Evolutionary conservation across 2,797 vertebrate genomes (phyloP).

Genomic region (Sebastes vulpes): DNA sequence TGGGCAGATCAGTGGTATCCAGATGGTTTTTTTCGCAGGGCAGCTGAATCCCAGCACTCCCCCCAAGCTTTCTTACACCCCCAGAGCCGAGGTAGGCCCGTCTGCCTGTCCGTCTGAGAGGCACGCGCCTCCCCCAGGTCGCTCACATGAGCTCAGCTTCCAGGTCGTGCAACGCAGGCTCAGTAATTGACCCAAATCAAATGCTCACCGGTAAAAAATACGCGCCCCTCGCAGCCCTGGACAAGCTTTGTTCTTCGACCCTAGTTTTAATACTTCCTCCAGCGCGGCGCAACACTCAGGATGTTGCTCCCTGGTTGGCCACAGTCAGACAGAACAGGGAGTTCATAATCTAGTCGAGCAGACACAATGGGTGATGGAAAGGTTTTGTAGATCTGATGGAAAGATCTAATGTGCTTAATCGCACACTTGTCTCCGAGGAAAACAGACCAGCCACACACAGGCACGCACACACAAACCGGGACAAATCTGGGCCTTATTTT

Average conservation of each 20-base stretch:
- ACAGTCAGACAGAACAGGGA: constrained; percentile 59
- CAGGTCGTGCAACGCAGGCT: constrained; percentile 58
- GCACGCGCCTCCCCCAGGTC: constrained; percentile 55
- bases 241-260: constrained; percentile 70
- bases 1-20: constrained; percentile 68
- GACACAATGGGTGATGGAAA: constrained; percentile 61
- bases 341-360: constrained; percentile 72
- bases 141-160: constrained; percentile 77
- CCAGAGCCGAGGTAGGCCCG: constrained; percentile 35
- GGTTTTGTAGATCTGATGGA: constrained; percentile 45
- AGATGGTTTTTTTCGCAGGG: constrained; percentile 66
- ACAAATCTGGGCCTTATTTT: constrained; percentile 28
- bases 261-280: constrained; percentile 74
- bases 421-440: constrained; percentile 20
- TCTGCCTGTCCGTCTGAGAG: constrained; percentile 59
- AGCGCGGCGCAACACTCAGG: constrained; percentile 44
- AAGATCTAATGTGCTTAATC: constrained; percentile 61
- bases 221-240: constrained; percentile 25
- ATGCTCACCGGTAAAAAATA: constrained; percentile 55
- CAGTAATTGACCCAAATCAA: constrained; percentile 75
- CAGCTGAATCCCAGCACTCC: constrained; percentile 32
- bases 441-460: constrained; percentile 11
- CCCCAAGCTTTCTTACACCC: constrained; percentile 26
- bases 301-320: constrained; percentile 54
- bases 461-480: neutral